These are phyloP conservation scores for Pipistrellus nathusii DNA, from an alignment of 2,797 vertebrate species.

Conservation along the genomic window DNA sequence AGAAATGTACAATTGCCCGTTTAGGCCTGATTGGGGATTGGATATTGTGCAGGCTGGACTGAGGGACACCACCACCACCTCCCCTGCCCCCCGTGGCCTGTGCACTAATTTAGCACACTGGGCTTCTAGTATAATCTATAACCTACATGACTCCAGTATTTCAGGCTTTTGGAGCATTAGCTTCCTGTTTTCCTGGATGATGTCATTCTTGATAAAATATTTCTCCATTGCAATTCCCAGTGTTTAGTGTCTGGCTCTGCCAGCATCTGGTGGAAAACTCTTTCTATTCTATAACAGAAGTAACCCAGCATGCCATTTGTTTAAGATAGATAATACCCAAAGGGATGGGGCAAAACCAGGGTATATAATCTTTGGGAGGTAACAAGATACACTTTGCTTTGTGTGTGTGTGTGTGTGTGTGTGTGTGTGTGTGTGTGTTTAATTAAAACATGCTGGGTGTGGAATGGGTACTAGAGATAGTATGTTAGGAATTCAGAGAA, in stretches of 20 bases:
- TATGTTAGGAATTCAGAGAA: neutral
- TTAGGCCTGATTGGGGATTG: too few relatives aligned
- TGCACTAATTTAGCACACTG: too few relatives aligned
- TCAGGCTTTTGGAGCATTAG: neutral
- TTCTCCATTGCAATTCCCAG: neutral
- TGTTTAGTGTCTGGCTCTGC: neutral
- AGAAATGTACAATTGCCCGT: too few relatives aligned
- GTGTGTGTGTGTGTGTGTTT: neutral
- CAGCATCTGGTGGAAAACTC: neutral
- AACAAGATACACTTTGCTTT: neutral
- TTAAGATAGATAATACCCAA: neutral
- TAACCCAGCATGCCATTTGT: neutral
- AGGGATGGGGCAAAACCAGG: neutral
- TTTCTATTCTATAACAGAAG: neutral
- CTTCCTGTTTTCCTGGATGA: neutral
- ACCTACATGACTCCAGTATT: neutral
- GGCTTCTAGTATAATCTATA: neutral
- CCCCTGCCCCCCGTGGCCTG: too few relatives aligned
- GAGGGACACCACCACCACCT: too few relatives aligned
- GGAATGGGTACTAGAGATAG: neutral
- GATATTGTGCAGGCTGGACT: too few relatives aligned
- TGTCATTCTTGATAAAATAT: neutral
- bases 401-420: too few relatives aligned
- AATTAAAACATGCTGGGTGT: neutral
- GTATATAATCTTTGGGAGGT: neutral